These are phyloP conservation scores for Chrysemys picta DNA, from an alignment of 2,113 vertebrate genomes.

Conservation along the genomic window DNA sequence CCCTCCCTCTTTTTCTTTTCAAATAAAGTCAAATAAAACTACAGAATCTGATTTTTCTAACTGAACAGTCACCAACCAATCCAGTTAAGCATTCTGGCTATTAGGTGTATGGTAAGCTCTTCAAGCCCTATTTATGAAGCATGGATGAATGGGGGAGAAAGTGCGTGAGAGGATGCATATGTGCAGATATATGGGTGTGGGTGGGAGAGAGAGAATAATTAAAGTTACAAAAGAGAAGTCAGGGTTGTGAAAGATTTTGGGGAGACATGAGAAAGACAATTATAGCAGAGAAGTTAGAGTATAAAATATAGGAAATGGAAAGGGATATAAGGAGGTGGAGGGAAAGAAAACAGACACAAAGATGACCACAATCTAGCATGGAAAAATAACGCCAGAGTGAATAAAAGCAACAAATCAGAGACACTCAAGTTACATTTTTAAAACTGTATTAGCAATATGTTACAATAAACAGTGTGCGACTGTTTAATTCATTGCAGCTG, in stretches of 20 bases:
- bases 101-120: neutral
- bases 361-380: neutral
- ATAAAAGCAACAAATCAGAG: neutral
- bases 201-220: neutral
- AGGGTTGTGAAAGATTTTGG: neutral
- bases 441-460: neutral
- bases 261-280: neutral
- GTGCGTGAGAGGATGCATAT: neutral
- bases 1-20: too few species aligned
- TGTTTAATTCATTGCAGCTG: neutral
- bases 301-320: neutral
- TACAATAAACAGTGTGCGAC: neutral
- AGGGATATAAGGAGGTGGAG: neutral
- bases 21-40: too few species aligned
- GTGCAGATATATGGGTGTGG: neutral
- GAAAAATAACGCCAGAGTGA: neutral
- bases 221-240: neutral
- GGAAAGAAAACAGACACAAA: neutral
- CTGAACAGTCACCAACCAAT: too few species aligned
- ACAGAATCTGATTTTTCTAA: too few species aligned
- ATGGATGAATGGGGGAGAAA: neutral
- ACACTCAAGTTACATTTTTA: neutral
- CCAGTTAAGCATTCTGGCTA: slow-evolving; percentile 1
- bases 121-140: neutral
- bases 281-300: neutral